Percentiles rank a stretch among this genome's conserved stretches.
These are phyloP conservation scores for Litocranius walleri DNA, from an alignment of 2,113 vertebrate species.

Conservation along the genomic window DNA sequence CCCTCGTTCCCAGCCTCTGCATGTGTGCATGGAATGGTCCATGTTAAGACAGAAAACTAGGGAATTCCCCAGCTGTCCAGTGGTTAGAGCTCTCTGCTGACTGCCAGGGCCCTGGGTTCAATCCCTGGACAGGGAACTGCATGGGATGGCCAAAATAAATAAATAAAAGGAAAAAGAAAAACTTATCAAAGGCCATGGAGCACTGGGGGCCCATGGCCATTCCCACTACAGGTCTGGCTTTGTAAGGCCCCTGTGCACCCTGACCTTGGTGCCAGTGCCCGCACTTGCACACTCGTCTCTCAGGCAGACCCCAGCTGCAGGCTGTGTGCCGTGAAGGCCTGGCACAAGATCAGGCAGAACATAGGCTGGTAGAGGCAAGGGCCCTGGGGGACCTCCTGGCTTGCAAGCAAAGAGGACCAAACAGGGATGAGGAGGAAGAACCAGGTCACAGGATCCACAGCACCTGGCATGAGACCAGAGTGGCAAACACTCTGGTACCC, in stretches of 20 bases:
- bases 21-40: background rate
- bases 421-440: background rate
- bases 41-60: background rate
- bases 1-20: background rate
- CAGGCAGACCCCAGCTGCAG: background rate
- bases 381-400: background rate
- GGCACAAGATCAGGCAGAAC: background rate
- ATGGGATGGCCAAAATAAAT: background rate
- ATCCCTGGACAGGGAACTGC: background rate
- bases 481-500: too few relatives aligned
- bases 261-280: background rate
- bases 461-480: background rate
- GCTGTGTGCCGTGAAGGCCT: background rate
- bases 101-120: background rate
- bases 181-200: too few relatives aligned
- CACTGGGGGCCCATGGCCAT: background rate
- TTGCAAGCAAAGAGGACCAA: background rate
- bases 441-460: background rate
- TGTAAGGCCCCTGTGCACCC: background rate
- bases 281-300: fast-evolving
- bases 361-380: background rate
- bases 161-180: background rate
- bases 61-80: background rate
- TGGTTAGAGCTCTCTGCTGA: background rate
- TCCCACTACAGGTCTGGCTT: background rate